Conservation (phyloP, 2,797 vertebrate species). For the Salarias fasciatus region DNA sequence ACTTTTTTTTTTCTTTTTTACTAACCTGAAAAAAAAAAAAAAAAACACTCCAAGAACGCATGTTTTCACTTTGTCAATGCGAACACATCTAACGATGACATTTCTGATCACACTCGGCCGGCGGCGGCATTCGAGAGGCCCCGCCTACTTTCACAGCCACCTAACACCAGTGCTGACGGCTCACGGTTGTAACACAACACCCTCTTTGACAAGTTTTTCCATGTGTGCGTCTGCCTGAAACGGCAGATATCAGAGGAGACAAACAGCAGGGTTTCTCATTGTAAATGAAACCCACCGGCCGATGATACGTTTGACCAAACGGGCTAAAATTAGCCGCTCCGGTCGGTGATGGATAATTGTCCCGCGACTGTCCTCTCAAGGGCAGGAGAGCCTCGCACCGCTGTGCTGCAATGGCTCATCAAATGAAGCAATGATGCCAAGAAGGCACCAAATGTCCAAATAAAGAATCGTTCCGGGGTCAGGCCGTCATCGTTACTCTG, state of each 20-base stretch:
- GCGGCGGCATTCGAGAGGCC: too few species aligned
- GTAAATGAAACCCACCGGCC: constrained; percentile 16
- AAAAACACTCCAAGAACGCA: too few species aligned
- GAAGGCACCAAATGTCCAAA: not conserved
- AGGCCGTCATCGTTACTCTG: too few species aligned
- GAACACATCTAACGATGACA: too few species aligned
- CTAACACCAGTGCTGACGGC: not conserved
- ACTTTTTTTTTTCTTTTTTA: too few species aligned
- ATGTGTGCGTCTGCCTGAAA: constrained; percentile 12
- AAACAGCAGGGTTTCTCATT: too few species aligned
- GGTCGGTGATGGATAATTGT: not conserved
- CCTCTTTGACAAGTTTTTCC: constrained; percentile 1
- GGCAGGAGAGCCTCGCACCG: not conserved
- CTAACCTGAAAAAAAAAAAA: too few species aligned
- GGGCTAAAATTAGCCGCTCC: constrained; percentile 8
- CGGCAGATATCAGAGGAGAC: constrained; percentile 1
- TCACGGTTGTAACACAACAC: constrained; percentile 7
- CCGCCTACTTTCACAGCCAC: not conserved
- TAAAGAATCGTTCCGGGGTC: not conserved
- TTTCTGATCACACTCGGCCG: too few species aligned
- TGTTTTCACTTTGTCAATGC: too few species aligned
- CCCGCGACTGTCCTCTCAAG: not conserved
- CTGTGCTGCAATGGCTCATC: not conserved
- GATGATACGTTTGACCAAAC: not conserved
- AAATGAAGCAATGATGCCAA: not conserved